Percentiles rank a stretch among this genome's conserved stretches.
Conservation (phyloP, 1,140 invertebrate genomes). For the Copidosoma floridanum region DNA sequence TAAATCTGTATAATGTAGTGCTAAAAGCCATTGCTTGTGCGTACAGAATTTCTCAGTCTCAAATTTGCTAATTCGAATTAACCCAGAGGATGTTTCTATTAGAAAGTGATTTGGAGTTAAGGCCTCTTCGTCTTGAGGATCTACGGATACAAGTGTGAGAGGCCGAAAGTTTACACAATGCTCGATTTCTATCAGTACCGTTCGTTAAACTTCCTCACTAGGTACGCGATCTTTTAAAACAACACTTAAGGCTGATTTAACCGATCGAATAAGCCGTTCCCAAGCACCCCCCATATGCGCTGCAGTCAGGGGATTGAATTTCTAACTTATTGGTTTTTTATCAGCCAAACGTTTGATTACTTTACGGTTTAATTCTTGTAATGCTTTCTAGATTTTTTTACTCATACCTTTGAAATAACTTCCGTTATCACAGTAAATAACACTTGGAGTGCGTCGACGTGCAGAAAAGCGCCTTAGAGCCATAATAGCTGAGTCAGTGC, state of each 20-base stretch:
- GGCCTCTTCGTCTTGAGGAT: too few relatives aligned
- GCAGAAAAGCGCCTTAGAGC: conserved; percentile 2
- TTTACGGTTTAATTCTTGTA: too few relatives aligned
- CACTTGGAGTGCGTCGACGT: conserved; percentile 15
- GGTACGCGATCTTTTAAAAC: too few relatives aligned
- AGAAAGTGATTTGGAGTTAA: too few relatives aligned
- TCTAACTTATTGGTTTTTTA: conserved; percentile 18
- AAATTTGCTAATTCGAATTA: neutral
- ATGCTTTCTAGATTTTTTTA: neutral
- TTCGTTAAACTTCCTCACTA: too few relatives aligned
- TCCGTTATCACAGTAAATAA: conserved; percentile 35
- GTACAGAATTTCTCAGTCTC: neutral
- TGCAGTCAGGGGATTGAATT: conserved; percentile 36
- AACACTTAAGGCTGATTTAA: neutral
- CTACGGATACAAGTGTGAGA: neutral
- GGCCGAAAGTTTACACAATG: too few relatives aligned
- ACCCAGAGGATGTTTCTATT: too few relatives aligned
- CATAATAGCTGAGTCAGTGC: conserved; percentile 15
- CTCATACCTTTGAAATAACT: conserved; percentile 36
- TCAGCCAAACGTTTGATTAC: neutral
- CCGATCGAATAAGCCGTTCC: conserved; percentile 30
- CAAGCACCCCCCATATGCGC: conserved; percentile 40
- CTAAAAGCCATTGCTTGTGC: neutral
- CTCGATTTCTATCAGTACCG: too few relatives aligned
- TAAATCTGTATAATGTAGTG: neutral